These are phyloP conservation scores for Chelidonichthys spinosus DNA, from an alignment of 2,797 vertebrate species.

Conservation along the genomic window DNA sequence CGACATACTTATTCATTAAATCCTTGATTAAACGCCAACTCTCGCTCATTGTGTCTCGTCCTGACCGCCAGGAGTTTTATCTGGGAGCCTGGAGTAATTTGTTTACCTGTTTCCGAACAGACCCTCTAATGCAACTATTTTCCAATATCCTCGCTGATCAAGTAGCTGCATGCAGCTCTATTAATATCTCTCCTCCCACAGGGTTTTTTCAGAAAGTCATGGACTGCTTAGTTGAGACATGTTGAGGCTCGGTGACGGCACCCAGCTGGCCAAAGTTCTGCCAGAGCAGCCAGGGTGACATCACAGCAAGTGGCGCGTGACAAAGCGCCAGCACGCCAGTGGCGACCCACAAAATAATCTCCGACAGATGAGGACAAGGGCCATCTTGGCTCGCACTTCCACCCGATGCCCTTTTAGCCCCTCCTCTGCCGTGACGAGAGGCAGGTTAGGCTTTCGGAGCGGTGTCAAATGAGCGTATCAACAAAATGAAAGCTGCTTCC, in stretches of 20 bases:
- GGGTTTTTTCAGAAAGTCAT: constrained; percentile 55
- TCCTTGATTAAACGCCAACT: constrained; percentile 59
- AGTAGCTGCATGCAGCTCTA: constrained; percentile 47
- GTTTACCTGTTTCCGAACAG: constrained; percentile 65
- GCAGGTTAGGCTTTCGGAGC: constrained; percentile 47
- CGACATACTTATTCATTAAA: constrained; percentile 58
- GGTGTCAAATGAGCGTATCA: constrained; percentile 62
- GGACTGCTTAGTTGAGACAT: constrained; percentile 64
- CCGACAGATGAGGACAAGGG: constrained; percentile 76
- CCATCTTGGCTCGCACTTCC: constrained; percentile 47
- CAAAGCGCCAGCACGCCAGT: constrained; percentile 68
- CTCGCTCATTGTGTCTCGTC: constrained; percentile 35
- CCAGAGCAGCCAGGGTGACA: constrained; percentile 71
- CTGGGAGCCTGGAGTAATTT: constrained; percentile 52
- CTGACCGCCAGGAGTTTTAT: constrained; percentile 42
- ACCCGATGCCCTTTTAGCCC: constrained; percentile 55
- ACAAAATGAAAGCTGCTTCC: constrained; percentile 67
- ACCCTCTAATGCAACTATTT: constrained; percentile 54
- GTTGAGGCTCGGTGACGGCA: constrained; percentile 68
- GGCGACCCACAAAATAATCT: constrained; percentile 76
- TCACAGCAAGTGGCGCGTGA: constrained; percentile 72
- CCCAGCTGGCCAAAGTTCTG: constrained; percentile 74
- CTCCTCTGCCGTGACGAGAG: constrained; percentile 37
- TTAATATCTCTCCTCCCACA: constrained; percentile 52
- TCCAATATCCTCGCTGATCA: constrained; percentile 54